Evolutionary conservation across 2,113 vertebrate genomes (phyloP).

Genomic region (Pontoporia blainvillei): DNA sequence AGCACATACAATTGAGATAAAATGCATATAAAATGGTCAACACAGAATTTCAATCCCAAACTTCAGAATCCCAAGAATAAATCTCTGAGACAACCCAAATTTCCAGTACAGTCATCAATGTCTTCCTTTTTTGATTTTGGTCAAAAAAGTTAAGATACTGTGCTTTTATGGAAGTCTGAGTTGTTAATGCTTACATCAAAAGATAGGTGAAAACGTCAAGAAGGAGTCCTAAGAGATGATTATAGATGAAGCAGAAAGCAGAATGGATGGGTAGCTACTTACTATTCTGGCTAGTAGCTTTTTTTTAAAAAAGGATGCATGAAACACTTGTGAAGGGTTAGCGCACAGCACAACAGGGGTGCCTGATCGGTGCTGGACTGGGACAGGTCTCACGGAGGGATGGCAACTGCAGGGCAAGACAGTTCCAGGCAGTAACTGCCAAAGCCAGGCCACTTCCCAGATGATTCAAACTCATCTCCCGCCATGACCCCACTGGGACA

Average conservation of each 20-base stretch:
- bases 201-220: slow-evolving; percentile 32
- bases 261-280: slow-evolving; percentile 77
- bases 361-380: slow-evolving; percentile 71
- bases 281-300: slow-evolving; percentile 83
- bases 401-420: slow-evolving; percentile 63
- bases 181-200: slow-evolving; percentile 60
- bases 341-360: slow-evolving; percentile 80
- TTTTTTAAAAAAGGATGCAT: slow-evolving; percentile 83
- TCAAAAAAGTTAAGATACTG: slow-evolving; percentile 62
- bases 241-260: slow-evolving; percentile 81
- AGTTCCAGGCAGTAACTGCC: slow-evolving; percentile 64
- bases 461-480: slow-evolving; percentile 67
- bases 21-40: slow-evolving; percentile 29
- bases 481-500: slow-evolving; percentile 56
- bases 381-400: slow-evolving; percentile 61
- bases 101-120: not conserved
- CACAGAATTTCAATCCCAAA: slow-evolving; percentile 3
- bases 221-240: slow-evolving; percentile 75
- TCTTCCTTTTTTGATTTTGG: slow-evolving; percentile 47
- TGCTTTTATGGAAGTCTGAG: slow-evolving; percentile 77
- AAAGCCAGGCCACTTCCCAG: slow-evolving; percentile 71
- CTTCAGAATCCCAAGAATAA: slow-evolving; percentile 31
- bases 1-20: slow-evolving; percentile 66
- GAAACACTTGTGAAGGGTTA: slow-evolving; percentile 88
- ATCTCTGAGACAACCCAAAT: not conserved